These are phyloP conservation scores for Amphipyra tragopoginis DNA, from an alignment of 2,888 invertebrate genomes.

Conservation along the genomic window DNA sequence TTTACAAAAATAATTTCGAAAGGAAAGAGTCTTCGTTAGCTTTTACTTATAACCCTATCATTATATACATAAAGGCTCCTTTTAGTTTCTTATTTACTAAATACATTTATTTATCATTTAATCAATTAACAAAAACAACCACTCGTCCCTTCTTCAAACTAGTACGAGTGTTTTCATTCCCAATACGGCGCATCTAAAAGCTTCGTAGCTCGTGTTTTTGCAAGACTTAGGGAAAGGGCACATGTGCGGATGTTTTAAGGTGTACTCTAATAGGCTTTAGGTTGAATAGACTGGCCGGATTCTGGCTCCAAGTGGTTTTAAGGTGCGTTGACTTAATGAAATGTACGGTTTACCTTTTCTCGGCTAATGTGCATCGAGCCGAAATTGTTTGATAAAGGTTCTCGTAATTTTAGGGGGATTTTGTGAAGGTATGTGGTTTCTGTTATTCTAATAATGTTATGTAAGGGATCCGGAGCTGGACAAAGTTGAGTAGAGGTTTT, in stretches of 20 bases:
- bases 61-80: no score
- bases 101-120: conserved; percentile 29
- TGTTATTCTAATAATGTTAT: neutral
- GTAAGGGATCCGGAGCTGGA: no score
- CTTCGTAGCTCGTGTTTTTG: conserved; percentile 56
- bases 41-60: no score
- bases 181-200: conserved; percentile 50
- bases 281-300: conserved; percentile 64
- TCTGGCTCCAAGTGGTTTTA: conserved; percentile 69
- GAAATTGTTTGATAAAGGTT: conserved; percentile 34
- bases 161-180: conserved; percentile 61
- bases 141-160: conserved; percentile 22
- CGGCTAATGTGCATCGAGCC: conserved; percentile 46
- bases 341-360: conserved; percentile 58
- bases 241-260: conserved; percentile 68
- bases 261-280: conserved; percentile 73
- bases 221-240: conserved; percentile 57
- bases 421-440: conserved; percentile 7
- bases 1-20: no score
- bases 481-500: no score
- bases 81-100: neutral
- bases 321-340: conserved; percentile 74
- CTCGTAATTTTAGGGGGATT: conserved; percentile 11
- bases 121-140: conserved; percentile 39
- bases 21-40: no score